Percentiles rank a stretch among this genome's conserved stretches.
These are phyloP conservation scores for Augochlorella aurata DNA, from an alignment of 2,888 invertebrate species.

Conservation along the genomic window DNA sequence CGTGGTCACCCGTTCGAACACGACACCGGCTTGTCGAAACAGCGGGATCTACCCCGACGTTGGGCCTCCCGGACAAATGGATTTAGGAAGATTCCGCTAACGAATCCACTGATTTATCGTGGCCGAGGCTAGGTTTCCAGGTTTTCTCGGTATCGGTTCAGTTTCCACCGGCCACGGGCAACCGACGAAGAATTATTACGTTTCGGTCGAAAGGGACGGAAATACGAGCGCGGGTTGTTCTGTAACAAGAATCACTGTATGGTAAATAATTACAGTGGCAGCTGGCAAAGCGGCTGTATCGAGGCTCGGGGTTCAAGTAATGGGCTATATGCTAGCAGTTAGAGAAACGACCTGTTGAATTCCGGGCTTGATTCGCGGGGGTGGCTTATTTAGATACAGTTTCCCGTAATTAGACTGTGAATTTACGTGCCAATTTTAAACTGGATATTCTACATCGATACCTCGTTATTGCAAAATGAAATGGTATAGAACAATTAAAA, in stretches of 20 bases:
- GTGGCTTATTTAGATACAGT: not conserved
- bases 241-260: slow-evolving; percentile 16
- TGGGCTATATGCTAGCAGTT: slow-evolving; percentile 17
- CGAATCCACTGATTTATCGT: slow-evolving; percentile 75
- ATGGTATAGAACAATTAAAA: no score
- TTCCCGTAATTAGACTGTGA: not conserved
- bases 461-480: no score
- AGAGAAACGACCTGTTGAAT: slow-evolving; percentile 7
- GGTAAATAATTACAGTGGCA: slow-evolving; percentile 33
- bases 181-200: slow-evolving; percentile 46
- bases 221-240: slow-evolving; percentile 51
- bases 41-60: slow-evolving; percentile 67
- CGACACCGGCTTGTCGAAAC: slow-evolving; percentile 74
- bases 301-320: not conserved
- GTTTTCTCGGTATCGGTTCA: slow-evolving; percentile 35
- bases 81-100: slow-evolving; percentile 70
- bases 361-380: not conserved
- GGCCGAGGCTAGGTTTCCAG: slow-evolving; percentile 30
- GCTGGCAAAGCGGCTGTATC: slow-evolving; percentile 1
- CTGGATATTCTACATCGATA: no score
- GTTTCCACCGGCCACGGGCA: slow-evolving; percentile 29
- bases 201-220: slow-evolving; percentile 24
- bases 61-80: slow-evolving; percentile 65
- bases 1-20: slow-evolving; percentile 72
- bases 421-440: not conserved